These are phyloP conservation scores for Diphyllodes magnificus DNA, from an alignment of 2,113 vertebrate genomes.

Conservation along the genomic window DNA sequence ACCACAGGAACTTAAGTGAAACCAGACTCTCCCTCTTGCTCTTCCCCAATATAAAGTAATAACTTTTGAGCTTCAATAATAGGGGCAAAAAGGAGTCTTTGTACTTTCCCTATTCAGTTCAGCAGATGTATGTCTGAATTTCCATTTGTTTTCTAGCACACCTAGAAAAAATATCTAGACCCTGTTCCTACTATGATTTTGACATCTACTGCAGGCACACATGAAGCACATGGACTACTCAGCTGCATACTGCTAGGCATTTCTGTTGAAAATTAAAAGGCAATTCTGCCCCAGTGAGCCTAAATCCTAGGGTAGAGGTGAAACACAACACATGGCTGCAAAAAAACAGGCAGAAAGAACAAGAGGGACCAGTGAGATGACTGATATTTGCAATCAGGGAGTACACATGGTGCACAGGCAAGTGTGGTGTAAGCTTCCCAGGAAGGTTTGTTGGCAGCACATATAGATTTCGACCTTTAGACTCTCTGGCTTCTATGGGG, in stretches of 20 bases:
- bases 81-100: not conserved
- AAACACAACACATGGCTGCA: not conserved
- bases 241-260: not conserved
- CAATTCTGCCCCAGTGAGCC: not conserved
- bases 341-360: not conserved
- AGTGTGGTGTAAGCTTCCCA: not conserved
- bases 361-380: not conserved
- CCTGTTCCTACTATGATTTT: not conserved
- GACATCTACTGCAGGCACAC: not conserved
- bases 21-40: not conserved
- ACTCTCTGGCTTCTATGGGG: not conserved
- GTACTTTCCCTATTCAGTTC: not conserved
- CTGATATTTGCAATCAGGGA: not conserved
- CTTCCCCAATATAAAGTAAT: not conserved
- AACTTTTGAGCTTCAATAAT: not conserved
- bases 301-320: not conserved
- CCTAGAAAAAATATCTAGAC: not conserved
- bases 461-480: not conserved
- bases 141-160: not conserved
- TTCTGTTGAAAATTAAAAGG: not conserved
- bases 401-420: not conserved
- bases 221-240: not conserved
- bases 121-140: not conserved
- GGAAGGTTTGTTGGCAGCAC: not conserved
- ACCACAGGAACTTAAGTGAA: conserved; percentile 8